A percentile compares a stretch with the other conserved stretches of the same genome.
phyloP scores from a whole-genome alignment of 2,797 vertebrate genomes.

The Eulemur coronatus region DNA sequence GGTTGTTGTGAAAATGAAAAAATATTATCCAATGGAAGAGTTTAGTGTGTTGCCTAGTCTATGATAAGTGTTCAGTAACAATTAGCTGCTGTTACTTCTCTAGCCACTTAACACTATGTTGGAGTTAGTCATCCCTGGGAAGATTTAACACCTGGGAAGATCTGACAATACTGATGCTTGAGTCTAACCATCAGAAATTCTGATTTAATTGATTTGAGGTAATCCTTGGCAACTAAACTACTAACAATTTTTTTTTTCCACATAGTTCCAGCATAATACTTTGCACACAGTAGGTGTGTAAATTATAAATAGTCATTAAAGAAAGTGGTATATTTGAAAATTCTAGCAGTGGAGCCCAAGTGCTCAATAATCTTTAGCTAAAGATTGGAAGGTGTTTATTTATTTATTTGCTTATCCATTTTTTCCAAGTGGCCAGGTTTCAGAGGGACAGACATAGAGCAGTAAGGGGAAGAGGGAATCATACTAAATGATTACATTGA shows the following conservation, averaged over 20 bases:
- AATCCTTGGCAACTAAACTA: neutral
- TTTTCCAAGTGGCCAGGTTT: neutral
- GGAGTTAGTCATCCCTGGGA: neutral
- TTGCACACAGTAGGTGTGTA: neutral
- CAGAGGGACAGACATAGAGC: neutral
- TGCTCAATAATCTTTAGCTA: neutral
- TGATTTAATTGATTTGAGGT: neutral
- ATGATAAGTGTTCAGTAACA: neutral
- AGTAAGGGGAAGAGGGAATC: neutral
- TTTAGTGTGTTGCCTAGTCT: neutral
- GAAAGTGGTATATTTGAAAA: neutral
- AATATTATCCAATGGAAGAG: neutral
- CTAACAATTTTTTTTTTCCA: neutral
- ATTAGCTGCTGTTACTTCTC: neutral
- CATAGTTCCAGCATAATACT: neutral
- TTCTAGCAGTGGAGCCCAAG: neutral
- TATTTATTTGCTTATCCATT: neutral
- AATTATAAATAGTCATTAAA: neutral
- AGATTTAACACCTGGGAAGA: neutral
- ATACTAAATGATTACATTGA: neutral
- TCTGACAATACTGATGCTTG: neutral
- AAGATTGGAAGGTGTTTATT: neutral
- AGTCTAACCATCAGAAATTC: neutral
- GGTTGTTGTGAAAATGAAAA: neutral
- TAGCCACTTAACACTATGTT: neutral